Conservation (phyloP, 1,140 invertebrate species). For the Atta cephalotes region DNA sequence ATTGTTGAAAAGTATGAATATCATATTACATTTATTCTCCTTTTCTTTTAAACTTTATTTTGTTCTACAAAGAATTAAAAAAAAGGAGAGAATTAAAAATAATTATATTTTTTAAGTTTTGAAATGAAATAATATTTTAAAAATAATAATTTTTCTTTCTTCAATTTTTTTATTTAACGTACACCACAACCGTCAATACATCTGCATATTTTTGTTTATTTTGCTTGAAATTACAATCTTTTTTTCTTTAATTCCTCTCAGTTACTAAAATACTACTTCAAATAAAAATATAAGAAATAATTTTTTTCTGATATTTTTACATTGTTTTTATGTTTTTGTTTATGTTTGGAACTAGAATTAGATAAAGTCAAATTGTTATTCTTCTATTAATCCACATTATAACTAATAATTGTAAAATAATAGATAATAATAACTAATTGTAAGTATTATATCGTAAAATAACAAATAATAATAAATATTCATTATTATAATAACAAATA, state of each 20-base stretch:
- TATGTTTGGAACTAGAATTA: neutral
- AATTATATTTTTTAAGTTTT: neutral
- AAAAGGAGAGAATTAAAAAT: neutral
- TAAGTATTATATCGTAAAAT: neutral
- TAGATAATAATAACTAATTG: neutral
- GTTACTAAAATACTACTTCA: too few relatives aligned
- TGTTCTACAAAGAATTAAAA: neutral
- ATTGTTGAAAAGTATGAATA: conserved; percentile 8
- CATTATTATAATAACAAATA: neutral
- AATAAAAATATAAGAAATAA: neutral
- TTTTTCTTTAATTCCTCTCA: neutral
- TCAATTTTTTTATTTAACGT: neutral
- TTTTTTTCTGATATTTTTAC: neutral
- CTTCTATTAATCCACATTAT: neutral
- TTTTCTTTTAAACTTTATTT: neutral
- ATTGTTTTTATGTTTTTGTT: neutral
- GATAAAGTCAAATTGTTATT: neutral
- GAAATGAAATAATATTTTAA: neutral
- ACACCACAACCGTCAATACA: neutral
- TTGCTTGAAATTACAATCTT: neutral
- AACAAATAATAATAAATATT: neutral
- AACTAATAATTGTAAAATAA: neutral
- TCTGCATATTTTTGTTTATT: neutral
- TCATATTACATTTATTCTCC: neutral
- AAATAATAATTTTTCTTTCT: neutral